These are phyloP conservation scores for Caracal caracal DNA, from an alignment of 2,113 vertebrate genomes.

Conservation along the genomic window DNA sequence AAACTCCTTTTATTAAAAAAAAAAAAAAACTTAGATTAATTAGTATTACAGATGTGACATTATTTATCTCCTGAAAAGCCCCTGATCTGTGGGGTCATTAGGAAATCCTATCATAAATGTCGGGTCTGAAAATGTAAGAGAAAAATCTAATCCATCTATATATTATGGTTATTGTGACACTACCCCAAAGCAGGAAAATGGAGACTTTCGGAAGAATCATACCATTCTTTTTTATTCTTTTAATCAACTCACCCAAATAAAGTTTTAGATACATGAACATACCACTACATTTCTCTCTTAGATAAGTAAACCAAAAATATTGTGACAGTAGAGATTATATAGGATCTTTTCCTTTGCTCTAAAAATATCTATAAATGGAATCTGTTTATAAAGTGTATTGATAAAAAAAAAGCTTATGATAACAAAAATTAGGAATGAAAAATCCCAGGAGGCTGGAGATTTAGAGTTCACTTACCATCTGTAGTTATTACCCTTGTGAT, in stretches of 20 bases:
- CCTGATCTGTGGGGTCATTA: background rate
- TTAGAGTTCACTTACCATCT: slow-evolving; percentile 20
- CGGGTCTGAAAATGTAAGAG: background rate
- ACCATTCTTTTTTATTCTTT: background rate
- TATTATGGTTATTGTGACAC: background rate
- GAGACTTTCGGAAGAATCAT: background rate
- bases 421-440: slow-evolving; percentile 42
- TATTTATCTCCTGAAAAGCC: background rate
- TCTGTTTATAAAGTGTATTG: slow-evolving; percentile 1
- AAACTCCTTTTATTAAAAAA: background rate
- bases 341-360: background rate
- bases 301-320: slow-evolving; percentile 13
- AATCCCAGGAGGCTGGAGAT: background rate
- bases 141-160: background rate
- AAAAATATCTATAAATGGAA: slow-evolving; percentile 55
- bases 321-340: background rate
- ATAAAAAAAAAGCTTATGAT: slow-evolving; percentile 54
- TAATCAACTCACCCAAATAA: background rate
- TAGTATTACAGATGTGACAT: background rate
- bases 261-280: background rate
- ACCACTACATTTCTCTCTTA: background rate
- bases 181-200: background rate
- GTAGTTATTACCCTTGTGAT: slow-evolving; percentile 21
- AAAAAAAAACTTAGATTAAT: background rate
- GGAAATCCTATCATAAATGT: background rate